Conservation (phyloP, 2,888 invertebrate species). For the Cremastinae sp. region DNA sequence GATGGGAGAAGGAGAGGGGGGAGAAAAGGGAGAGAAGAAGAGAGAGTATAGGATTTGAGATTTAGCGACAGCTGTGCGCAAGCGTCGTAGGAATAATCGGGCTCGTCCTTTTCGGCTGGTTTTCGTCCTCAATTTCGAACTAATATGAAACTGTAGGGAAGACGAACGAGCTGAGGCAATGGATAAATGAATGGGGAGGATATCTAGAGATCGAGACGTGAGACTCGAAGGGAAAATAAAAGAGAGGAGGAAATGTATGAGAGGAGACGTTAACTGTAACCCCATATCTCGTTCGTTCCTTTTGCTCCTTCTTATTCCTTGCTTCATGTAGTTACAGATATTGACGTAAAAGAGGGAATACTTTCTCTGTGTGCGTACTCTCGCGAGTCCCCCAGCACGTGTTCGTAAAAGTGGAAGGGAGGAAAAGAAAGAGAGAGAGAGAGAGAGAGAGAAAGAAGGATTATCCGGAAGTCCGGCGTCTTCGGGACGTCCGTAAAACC, state of each 20-base stretch:
- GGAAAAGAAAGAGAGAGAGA: slow-evolving; percentile 51
- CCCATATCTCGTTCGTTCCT: slow-evolving; percentile 7
- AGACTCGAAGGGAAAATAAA: slow-evolving; percentile 22
- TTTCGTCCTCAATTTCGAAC: slow-evolving; percentile 69
- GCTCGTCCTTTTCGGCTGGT: slow-evolving; percentile 34
- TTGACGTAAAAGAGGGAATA: too few relatives aligned
- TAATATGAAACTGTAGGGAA: slow-evolving; percentile 77
- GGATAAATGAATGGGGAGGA: slow-evolving; percentile 28
- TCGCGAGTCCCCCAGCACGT: too few relatives aligned
- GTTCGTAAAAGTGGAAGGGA: too few relatives aligned
- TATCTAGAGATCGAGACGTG: slow-evolving; percentile 31
- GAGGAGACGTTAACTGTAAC: slow-evolving; percentile 52
- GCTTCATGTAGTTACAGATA: background rate
- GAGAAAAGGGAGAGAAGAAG: slow-evolving; percentile 50
- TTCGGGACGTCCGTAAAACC: slow-evolving; percentile 50
- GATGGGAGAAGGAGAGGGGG: slow-evolving; percentile 55
- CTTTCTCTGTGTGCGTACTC: too few relatives aligned
- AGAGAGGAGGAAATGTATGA: slow-evolving; percentile 33
- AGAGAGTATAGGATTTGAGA: slow-evolving; percentile 35
- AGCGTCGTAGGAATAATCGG: slow-evolving; percentile 42
- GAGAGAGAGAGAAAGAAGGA: slow-evolving; percentile 50
- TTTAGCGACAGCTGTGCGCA: slow-evolving; percentile 52
- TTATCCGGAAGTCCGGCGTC: slow-evolving; percentile 51
- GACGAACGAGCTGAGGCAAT: slow-evolving; percentile 63
- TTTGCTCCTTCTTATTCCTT: background rate